phyloP scores from a whole-genome alignment of 2,888 invertebrate species.

The Eilema griseolum region DNA sequence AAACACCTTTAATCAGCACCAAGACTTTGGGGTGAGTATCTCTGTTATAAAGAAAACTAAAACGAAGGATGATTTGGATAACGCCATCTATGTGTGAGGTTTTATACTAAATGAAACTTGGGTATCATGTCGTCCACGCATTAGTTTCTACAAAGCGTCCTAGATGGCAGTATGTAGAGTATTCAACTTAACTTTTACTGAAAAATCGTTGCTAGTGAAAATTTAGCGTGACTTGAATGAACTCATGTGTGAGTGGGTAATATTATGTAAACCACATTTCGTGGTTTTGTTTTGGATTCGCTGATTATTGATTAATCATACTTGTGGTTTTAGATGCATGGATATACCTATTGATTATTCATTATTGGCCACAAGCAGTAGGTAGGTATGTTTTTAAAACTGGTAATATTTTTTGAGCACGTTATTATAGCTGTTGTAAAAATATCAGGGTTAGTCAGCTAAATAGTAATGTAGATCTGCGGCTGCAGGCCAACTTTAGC shows the following conservation, averaged over 20 bases:
- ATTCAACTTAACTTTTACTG: background rate
- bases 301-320: background rate
- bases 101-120: background rate
- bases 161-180: slow-evolving; percentile 6
- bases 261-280: background rate
- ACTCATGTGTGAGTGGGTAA: background rate
- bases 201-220: background rate
- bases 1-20: slow-evolving; percentile 91
- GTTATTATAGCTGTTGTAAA: too few species aligned
- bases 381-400: too few species aligned
- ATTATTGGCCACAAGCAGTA: too few species aligned
- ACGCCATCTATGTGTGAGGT: slow-evolving; percentile 5
- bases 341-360: background rate
- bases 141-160: background rate
- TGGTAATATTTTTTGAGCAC: too few species aligned
- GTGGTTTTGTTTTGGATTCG: background rate
- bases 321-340: background rate
- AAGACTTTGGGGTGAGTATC: slow-evolving; percentile 91
- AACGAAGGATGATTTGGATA: background rate
- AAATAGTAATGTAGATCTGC: too few species aligned
- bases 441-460: too few species aligned
- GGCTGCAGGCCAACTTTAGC: too few species aligned
- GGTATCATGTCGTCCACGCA: background rate
- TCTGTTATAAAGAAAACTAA: background rate
- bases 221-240: background rate